Evolutionary conservation across 1,140 invertebrate genomes (phyloP), one percentile per base, ranked within the genome.

Genomic region (Drosophila novamexicana): DNA sequence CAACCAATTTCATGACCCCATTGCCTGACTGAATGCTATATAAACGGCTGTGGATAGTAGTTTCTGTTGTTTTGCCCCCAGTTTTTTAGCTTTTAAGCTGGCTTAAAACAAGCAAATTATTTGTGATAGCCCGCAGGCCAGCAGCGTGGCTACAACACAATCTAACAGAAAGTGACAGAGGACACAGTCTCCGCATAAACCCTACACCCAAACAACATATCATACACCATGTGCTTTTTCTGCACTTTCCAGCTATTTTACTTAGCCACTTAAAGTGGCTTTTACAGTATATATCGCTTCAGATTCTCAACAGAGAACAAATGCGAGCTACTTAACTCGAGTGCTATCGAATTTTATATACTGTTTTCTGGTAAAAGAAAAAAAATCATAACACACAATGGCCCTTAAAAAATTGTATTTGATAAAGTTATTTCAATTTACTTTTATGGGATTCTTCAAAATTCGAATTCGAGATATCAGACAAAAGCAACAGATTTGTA

Each of bases 81-180:
- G 36, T 57, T n/a, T 40, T 16, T 42, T n/a, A 10, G 47, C 22
- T 52, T 14, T 63, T 52, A 16, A 45, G 16, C 16, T 29, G 22
- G 7, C 42, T 79, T 64, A 80, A 85, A 85, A 85, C 79, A 79
- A 79, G 72, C 77, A 83, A 86, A 88, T 86, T 86, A 86, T 82
- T 74, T 79, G 79, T 59, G 66, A 79, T 71, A 75, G 74, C 57
- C 75, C 70, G 40, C 75, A 70, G 61, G 53, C 12, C 36, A 34
- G 14, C 16, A 14, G 16, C 42, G 22, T 3, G 49, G n/a, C 37
- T 39, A 29, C 37, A 52, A 40, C 7, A 29, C 34, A 65, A 57
- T 36, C 40, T 42, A 36, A 34, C 56, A n/a, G 32, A 47, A 71
- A 72, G 50, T 58, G 50, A 61, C 37, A 69, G 61, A 67, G 36